Evolutionary conservation across 2,888 invertebrate species (phyloP).

Genomic region (Campaea margaritaria): DNA sequence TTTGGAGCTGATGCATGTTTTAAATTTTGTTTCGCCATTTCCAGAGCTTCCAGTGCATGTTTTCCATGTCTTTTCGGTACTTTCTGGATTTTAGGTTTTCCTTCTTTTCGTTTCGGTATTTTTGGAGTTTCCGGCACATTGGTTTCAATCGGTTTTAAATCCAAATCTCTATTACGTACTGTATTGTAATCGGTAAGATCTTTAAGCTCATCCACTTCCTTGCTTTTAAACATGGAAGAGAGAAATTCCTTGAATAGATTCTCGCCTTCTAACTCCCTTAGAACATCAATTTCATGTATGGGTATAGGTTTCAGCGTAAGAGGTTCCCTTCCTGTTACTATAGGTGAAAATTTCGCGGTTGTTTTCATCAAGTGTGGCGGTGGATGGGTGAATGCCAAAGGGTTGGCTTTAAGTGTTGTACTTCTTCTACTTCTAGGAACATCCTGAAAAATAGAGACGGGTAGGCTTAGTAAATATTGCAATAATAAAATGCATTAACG

Average conservation of each 20-base stretch:
- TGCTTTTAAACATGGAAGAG: constrained; percentile 56
- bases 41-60: no score
- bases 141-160: background rate
- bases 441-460: constrained; percentile 46
- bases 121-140: background rate
- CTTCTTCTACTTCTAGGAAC: constrained; percentile 41
- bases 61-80: no score
- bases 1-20: no score
- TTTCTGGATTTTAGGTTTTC: no score
- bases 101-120: background rate
- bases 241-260: constrained; percentile 58
- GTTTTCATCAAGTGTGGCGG: background rate
- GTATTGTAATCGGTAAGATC: constrained; percentile 24
- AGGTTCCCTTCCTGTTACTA: constrained; percentile 10
- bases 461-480: no score
- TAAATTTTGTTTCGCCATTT: no score
- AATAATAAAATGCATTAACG: no score
- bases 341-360: no score
- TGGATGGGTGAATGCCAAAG: background rate
- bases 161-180: background rate
- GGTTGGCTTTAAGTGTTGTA: constrained; percentile 45
- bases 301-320: constrained; percentile 37
- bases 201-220: constrained; percentile 49
- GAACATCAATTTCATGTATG: constrained; percentile 22
- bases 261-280: constrained; percentile 50